phyloP scores from a whole-genome alignment of 2,797 vertebrate species.

The Potorous gilbertii region DNA sequence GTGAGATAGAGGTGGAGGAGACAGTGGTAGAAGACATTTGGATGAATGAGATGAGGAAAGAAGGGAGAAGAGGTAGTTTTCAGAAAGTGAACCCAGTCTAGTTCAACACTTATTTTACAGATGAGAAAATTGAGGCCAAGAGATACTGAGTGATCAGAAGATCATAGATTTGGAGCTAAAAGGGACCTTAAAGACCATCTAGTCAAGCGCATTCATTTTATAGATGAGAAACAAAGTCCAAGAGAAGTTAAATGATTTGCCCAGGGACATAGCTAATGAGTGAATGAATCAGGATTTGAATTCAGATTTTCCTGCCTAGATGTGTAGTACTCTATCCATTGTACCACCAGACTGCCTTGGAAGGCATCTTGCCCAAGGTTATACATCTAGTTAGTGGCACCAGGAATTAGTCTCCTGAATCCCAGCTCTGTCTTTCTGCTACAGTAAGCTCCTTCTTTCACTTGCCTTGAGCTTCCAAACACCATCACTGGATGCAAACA shows the following conservation, averaged over 20 bases:
- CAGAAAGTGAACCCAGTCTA: not conserved
- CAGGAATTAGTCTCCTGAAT: not conserved
- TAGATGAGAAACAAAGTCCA: not conserved
- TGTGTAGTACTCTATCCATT: not conserved
- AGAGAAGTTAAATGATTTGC: not conserved
- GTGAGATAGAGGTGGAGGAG: not conserved
- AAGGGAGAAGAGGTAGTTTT: not conserved
- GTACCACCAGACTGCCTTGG: not conserved
- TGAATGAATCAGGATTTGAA: not conserved
- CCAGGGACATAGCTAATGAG: not conserved
- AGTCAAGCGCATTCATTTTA: not conserved
- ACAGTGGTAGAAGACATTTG: not conserved
- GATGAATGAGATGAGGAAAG: not conserved
- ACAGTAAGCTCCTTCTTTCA: not conserved
- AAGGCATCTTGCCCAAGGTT: not conserved
- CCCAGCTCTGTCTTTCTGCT: not conserved
- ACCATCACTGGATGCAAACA: not conserved
- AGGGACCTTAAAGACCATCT: not conserved
- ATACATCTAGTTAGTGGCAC: not conserved
- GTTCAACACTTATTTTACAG: not conserved
- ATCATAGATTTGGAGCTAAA: not conserved
- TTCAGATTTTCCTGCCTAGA: not conserved
- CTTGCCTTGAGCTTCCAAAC: accelerated
- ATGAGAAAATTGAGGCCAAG: not conserved
- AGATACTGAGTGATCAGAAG: not conserved